Evolutionary conservation across 2,888 invertebrate species (phyloP).

Genomic region (Pterostichus niger): DNA sequence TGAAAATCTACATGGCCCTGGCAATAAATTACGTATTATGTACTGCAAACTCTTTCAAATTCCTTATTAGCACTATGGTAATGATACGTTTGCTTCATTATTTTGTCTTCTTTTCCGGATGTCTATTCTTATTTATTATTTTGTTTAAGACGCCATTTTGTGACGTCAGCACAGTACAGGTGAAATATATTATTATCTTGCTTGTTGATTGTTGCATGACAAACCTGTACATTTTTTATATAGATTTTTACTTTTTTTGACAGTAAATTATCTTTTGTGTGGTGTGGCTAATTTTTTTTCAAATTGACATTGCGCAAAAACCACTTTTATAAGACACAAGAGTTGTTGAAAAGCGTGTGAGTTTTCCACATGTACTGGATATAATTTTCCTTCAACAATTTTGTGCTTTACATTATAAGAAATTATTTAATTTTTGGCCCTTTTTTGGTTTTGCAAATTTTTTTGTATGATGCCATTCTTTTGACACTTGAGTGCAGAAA

Average conservation of each 20-base stretch:
- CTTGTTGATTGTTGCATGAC: neutral
- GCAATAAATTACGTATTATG: slow-evolving; percentile 13
- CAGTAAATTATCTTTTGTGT: neutral
- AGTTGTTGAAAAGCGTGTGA: no score
- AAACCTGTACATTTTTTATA: slow-evolving; percentile 28
- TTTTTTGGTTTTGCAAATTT: no score
- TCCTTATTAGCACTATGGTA: slow-evolving; percentile 7
- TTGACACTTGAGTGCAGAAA: no score
- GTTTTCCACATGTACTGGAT: no score
- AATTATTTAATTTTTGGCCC: no score
- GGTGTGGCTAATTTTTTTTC: neutral
- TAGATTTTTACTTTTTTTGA: neutral
- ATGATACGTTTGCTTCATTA: slow-evolving; percentile 13
- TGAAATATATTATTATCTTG: slow-evolving; percentile 22
- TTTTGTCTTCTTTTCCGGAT: slow-evolving; percentile 12
- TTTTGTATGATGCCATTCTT: no score
- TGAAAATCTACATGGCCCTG: slow-evolving; percentile 25
- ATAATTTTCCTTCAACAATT: no score
- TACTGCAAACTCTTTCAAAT: slow-evolving; percentile 1
- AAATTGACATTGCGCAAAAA: no score
- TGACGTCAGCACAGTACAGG: neutral
- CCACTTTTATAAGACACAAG: no score
- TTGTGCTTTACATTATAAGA: no score
- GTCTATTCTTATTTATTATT: slow-evolving; percentile 23
- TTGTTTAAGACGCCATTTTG: slow-evolving; percentile 2